Conservation (phyloP, 2,113 vertebrate species). For the Syngnathus typhle region DNA sequence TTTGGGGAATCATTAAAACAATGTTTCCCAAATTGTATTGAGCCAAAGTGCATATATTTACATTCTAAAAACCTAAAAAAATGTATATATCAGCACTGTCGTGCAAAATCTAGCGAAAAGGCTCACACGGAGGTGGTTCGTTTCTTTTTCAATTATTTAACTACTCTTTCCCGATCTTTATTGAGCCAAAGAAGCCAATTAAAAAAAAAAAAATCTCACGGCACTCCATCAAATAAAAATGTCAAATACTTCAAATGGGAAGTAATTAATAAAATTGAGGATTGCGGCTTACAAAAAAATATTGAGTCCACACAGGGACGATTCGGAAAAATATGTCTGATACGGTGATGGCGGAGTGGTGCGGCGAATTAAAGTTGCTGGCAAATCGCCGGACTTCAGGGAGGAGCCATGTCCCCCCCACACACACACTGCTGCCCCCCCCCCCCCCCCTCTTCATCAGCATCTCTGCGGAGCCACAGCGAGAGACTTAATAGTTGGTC, state of each 20-base stretch:
- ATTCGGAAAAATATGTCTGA: not conserved
- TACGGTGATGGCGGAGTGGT: conserved; percentile 28
- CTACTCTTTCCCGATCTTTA: not conserved
- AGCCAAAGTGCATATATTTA: not conserved
- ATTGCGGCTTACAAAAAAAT: conserved; percentile 13
- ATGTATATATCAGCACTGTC: not conserved
- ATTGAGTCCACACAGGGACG: not conserved
- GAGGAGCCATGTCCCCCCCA: conserved; percentile 60
- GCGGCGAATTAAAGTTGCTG: conserved; percentile 52
- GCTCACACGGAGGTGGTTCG: too few relatives aligned
- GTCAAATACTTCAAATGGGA: not conserved
- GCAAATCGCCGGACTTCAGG: conserved; percentile 66
- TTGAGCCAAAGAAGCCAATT: not conserved
- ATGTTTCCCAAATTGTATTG: not conserved
- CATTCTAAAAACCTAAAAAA: not conserved
- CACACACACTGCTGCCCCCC: conserved; percentile 51
- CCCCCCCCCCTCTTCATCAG: conserved; percentile 10
- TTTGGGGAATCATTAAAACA: not conserved
- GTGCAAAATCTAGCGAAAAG: not conserved
- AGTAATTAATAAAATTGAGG: too few relatives aligned
- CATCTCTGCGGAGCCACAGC: not conserved
- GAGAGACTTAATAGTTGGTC: not conserved
- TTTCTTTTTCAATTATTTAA: too few relatives aligned
- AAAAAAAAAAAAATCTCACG: not conserved
- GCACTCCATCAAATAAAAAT: not conserved